Evolutionary conservation across 2,888 invertebrate genomes (phyloP), one percentile per base, ranked within the genome.

Genomic region (Ochropleura leucogaster): DNA sequence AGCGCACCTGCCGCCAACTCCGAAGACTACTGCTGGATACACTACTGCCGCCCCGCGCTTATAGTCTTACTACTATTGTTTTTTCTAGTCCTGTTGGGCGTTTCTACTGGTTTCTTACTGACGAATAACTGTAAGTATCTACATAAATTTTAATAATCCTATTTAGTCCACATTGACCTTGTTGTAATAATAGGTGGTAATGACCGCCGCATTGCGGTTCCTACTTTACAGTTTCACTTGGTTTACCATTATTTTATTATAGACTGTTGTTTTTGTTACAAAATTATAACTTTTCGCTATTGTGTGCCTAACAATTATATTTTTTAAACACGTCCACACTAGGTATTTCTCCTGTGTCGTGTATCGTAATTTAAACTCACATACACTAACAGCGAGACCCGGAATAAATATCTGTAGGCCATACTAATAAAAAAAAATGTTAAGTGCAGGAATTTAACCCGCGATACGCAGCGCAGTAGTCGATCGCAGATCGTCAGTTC

Each of bases 61-160:
- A 96, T 97, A 87, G 94, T 97, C 55, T 91, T 97, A 71, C 92
- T 97, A 72, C 92, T 97, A 79, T 92, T 97, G 83, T 96, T 97
- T 93, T 96, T 97, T 93, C 92, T 97, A 90, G 95, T 97, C 83
- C 92, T 97, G 89, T 94, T 97, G 92, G 96, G 97, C 80, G 95
- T 97, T 82, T 96, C 97, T 87, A 97, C 97, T 90, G 97, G 97
- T 91, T 96, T 97, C 87, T 93, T 97, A 92, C 92, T 97, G 90
- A 97, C 97, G 89, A 97, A 97, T 93, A 97, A 97, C 91, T 97
- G 97, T 97, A 91, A 97, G 97, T 97, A 94, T 83, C 44, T 49
- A 73, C 53, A 69, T 53, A 65, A 0, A 80, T 60, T 73, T 78
- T 59, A 74, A 74, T 85, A 79, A 79, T 80, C 55, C 59, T 74